Base-by-base conservation (phyloP, 2,888 invertebrate genomes). In the Fragum sueziense region DNA sequence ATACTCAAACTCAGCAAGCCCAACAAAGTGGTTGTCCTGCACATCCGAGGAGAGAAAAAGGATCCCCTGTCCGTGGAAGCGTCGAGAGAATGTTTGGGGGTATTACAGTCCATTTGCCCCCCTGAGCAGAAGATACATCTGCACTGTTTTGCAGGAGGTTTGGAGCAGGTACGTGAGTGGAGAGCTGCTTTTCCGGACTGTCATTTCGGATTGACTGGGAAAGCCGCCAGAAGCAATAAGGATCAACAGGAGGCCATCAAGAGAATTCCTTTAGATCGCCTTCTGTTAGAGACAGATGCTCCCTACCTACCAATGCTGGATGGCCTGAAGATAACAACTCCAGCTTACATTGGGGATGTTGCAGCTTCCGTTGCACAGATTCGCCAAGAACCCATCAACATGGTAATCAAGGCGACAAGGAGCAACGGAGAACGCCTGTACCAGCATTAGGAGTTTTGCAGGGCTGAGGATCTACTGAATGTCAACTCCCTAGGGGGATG, bases 101-200 rank as follows among this genome's bases (percentile, higher is more conserved):
- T 33, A 4, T 14, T 62, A 22, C 29, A 29, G 33, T 17, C 31
- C 4, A 22, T n/a, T 31, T 62, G 62, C 22, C 33, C 62, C 11
- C 62, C 62, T 31, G 33, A 33, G 22, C 62, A 62, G 62, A 33
- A 31, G 20, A 62, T 62, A 20, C 62, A 33, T 33, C 31, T 62
- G 62, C 47, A 9, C 17, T 47, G 47, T n/a, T 47, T 47, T 47
- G 4, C 47, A 14, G 47, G 47, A 47, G 47, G 4, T 20, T 47
- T 47, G n/a, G 20, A 47, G 17, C 47, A 47, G 47, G 3, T 9
- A 2, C 4, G 47, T 2, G 47, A 47, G 17, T 47, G 47, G 47
- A 47, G 47, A 9, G n/a, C 3, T n/a, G 47, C 47, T 47, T 57
- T 57, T 22, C 57, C 27, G 57, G 52, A 52, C 57, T 57, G 57